Conservation (phyloP, 2,888 invertebrate species). For the Cosmorhoe ocellata region DNA sequence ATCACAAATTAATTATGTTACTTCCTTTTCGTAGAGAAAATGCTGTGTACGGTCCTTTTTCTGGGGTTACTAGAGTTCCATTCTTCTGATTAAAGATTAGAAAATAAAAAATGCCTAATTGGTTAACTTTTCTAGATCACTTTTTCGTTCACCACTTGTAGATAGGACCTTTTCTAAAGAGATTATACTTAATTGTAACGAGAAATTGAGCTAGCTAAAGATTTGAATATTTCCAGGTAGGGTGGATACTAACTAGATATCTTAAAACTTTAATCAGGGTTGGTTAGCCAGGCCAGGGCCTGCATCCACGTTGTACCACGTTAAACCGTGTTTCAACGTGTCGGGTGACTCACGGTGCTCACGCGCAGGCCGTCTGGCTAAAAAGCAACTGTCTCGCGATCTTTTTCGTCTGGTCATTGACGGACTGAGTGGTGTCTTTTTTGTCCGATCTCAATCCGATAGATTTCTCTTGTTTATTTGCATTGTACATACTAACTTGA, state of each 20-base stretch:
- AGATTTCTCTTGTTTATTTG: constrained; percentile 39
- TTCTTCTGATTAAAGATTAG: too few relatives aligned
- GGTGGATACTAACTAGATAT: neutral
- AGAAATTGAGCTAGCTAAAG: neutral
- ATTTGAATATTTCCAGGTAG: neutral
- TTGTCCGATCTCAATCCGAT: constrained; percentile 44
- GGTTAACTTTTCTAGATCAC: too few relatives aligned
- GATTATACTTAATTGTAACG: too few relatives aligned
- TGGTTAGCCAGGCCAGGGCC: neutral
- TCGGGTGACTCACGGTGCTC: constrained; percentile 40
- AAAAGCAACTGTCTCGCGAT: constrained; percentile 56
- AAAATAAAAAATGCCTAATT: too few relatives aligned
- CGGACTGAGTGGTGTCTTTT: constrained; percentile 38
- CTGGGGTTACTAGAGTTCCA: too few relatives aligned
- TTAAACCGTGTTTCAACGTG: constrained; percentile 15
- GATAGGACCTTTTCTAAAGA: too few relatives aligned
- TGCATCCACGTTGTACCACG: constrained; percentile 13
- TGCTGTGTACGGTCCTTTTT: too few relatives aligned
- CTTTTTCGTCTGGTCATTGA: constrained; percentile 54
- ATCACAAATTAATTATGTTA: too few relatives aligned
- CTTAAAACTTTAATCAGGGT: neutral
- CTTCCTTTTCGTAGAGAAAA: too few relatives aligned
- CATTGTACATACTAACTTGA: constrained; percentile 1
- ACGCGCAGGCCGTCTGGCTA: constrained; percentile 55
- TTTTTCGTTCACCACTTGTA: too few relatives aligned